phyloP scores from a whole-genome alignment of 2,888 invertebrate species.

The Acleris cristana region DNA sequence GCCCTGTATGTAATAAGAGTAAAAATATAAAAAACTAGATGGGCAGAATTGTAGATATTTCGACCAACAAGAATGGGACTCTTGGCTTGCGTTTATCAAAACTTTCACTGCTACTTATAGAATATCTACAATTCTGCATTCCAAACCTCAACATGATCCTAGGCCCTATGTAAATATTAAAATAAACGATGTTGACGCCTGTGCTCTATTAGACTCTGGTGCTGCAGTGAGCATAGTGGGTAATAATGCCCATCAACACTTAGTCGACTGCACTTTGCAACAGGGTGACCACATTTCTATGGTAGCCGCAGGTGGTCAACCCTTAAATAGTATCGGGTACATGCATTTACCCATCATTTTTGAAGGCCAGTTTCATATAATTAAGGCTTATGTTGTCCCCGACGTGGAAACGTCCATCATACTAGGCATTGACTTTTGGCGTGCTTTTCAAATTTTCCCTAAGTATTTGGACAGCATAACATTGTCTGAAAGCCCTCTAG shows the following conservation, averaged over 20 bases:
- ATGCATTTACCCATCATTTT: neutral
- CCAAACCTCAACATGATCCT: neutral
- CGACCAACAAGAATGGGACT: neutral
- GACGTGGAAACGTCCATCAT: neutral
- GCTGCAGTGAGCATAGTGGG: neutral
- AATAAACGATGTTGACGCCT: neutral
- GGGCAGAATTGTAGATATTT: constrained; percentile 2
- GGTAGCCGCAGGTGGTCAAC: neutral
- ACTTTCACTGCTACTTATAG: neutral
- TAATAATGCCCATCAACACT: neutral
- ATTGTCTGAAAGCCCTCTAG: neutral
- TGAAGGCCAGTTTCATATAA: neutral
- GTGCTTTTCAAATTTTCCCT: neutral
- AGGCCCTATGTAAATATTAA: neutral
- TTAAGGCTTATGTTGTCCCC: neutral
- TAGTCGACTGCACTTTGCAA: neutral
- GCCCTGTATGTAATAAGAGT: constrained; percentile 12
- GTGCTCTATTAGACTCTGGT: neutral
- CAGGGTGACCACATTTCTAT: neutral
- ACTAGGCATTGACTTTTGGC: neutral
- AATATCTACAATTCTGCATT: neutral
- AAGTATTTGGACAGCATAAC: neutral
- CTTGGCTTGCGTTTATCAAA: neutral
- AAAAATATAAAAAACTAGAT: constrained; percentile 21
- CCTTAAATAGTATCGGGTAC: neutral